These are phyloP conservation scores for Talpa occidentalis DNA, from an alignment of 2,113 vertebrate genomes.

Conservation along the genomic window DNA sequence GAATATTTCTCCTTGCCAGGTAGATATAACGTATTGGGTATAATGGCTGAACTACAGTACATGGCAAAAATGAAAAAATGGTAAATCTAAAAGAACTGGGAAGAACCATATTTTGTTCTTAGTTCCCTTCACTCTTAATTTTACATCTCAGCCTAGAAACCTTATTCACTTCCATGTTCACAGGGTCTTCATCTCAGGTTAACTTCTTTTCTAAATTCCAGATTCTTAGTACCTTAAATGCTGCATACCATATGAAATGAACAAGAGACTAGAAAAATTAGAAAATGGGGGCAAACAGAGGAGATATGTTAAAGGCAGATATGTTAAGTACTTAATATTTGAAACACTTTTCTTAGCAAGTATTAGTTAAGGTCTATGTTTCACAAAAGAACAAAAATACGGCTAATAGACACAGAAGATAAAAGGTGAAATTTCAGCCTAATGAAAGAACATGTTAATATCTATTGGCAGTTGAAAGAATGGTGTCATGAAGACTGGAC, in stretches of 20 bases:
- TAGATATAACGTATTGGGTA: not conserved
- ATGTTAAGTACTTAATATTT: not conserved
- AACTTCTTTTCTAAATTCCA: not conserved
- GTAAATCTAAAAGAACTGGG: not conserved
- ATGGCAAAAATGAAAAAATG: not conserved
- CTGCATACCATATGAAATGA: not conserved
- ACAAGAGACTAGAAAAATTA: not conserved
- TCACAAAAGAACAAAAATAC: constrained; percentile 22
- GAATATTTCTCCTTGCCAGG: not conserved
- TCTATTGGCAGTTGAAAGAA: not conserved
- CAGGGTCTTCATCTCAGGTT: not conserved
- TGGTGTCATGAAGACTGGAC: not conserved
- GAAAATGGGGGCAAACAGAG: not conserved
- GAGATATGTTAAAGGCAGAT: not conserved
- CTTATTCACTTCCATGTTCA: not conserved
- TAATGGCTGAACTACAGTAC: not conserved
- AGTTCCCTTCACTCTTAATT: not conserved
- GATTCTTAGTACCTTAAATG: not conserved
- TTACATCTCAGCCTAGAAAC: not conserved
- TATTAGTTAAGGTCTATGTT: not conserved
- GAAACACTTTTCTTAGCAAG: constrained; percentile 4
- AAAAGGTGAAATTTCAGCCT: not conserved
- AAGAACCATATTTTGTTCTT: not conserved
- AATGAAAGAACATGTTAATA: not conserved
- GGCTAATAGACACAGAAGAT: not conserved